Evolutionary conservation across 2,797 vertebrate genomes (phyloP), one percentile per base, ranked within the genome.

Genomic region (Danio choprae): DNA sequence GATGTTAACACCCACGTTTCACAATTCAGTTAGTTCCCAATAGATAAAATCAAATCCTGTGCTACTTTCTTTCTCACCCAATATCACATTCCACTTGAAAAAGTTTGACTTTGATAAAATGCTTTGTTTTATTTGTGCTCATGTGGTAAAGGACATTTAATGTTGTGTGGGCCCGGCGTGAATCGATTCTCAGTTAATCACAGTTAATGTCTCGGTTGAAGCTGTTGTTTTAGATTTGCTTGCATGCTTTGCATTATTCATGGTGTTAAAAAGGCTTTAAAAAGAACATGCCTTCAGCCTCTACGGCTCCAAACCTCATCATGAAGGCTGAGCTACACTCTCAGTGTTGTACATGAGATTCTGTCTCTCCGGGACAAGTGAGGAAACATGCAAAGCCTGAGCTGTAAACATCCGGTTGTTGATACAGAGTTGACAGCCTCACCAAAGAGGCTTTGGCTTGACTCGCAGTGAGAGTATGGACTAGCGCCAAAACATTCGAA

Each of bases 361-460:
- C 18, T 77, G 55, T 70, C 43, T 63, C 55, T 43, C 55, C 20
- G 48, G 68, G 59, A 51, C 36, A 22, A 62, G 74, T 48, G 10
- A 74, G 64, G 76, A 68, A 75, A 77, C 69, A 75, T 63, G 43
- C 64, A 59, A 40, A 70, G 75, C 48, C 72, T 64, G 63, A 65
- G 83, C 68, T 73, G 83, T 84, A 83, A 86, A 86, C 85, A 86
- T 86, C 85, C 85, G 79, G 76, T 80, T 70, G 76, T 77, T 79
- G 71, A 79, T 43, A 44, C 53, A 67, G 29, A 43, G 76, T 55
- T 81, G 80, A 69, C 80, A 75, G 77, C 55, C 70, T 63, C 48
- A 51, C 41, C 55, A 62, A 62, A 74, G 62, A 36, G 56, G 58
- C 74, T 80, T 71, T 82, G 74, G 74, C 70, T 29, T 18, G 2